Evolutionary conservation across 2,797 vertebrate species (phyloP), one percentile per base, ranked within the genome.

Genomic region (Urophycis tenuis): DNA sequence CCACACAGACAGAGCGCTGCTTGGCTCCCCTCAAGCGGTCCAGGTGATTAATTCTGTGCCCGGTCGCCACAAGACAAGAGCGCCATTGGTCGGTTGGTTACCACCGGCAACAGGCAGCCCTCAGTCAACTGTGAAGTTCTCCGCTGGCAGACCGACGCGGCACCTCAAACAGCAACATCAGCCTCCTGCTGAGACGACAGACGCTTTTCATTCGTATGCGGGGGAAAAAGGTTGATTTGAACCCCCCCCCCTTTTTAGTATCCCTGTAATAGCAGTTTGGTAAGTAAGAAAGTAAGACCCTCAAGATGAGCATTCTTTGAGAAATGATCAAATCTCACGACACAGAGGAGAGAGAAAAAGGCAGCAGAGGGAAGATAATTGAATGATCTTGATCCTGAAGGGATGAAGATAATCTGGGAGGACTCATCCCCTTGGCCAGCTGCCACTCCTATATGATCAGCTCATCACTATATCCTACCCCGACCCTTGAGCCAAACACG

Each of bases 401-500:
- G 39, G 39, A 41, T 4, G 39, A 19, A 22, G 45, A 22, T 53
- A 19, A 53, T 53, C 45, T 6, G 22, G 45, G 45, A 53, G 45
- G 45, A n/a, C 22, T 53, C 45, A 53, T 53, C 45, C 19, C 71
- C 71, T 22, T 9, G 19, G 32, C 34, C 10, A 73, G 34, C 71
- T 39, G 34, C n/a, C 71, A 72, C 32, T 73, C 71, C 34, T 73
- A 10, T 35, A 36, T 72, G 33, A 72, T 72, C 30, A 72, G 30
- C 32, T 72, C 19, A 53, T 35, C 17, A 72, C 29, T n/a, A 10
- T 53, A 53, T 53, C 45, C 45, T 53, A 7, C 5, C 45, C 45
- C 14, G 22, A 12, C 1, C 17, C 45, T 19, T 53, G 17, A 19
- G 45, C n/a, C 19, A 3, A 25, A 69, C 60, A 64, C 60, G 15